A percentile compares a stretch with the other conserved stretches of the same genome.
phyloP scores from a whole-genome alignment of 1,140 invertebrate genomes.

The Tigriopus japonicus region DNA sequence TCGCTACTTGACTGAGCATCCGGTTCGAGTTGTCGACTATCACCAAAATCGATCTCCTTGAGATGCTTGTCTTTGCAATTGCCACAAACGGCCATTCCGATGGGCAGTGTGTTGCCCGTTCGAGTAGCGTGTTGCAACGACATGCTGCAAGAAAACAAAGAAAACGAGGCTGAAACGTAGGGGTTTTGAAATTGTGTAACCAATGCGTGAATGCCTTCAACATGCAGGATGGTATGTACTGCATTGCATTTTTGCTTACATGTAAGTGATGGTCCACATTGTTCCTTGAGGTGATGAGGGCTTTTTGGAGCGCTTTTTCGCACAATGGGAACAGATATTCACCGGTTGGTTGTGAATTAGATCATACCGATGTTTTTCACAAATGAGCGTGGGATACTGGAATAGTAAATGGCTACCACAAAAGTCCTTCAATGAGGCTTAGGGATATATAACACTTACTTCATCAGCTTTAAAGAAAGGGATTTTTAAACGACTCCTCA shows the following conservation, averaged over 20 bases:
- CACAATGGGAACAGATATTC: background rate
- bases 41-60: background rate
- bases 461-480: conserved; percentile 8
- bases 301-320: background rate
- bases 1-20: no score
- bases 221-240: no score
- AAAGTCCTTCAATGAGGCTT: no score
- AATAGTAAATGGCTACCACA: background rate
- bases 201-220: no score
- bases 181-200: no score
- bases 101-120: background rate
- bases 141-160: conserved; percentile 1
- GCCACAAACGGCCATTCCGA: background rate
- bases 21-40: background rate
- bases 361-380: background rate
- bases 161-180: no score
- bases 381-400: conserved; percentile 1
- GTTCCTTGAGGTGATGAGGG: background rate
- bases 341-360: background rate
- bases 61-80: background rate
- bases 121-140: background rate
- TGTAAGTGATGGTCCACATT: conserved; percentile 7
- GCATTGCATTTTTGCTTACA: background rate
- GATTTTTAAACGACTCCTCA: background rate
- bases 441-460: background rate